phyloP scores from a whole-genome alignment of 2,888 invertebrate genomes.

The Hirudinaria manillensis region DNA sequence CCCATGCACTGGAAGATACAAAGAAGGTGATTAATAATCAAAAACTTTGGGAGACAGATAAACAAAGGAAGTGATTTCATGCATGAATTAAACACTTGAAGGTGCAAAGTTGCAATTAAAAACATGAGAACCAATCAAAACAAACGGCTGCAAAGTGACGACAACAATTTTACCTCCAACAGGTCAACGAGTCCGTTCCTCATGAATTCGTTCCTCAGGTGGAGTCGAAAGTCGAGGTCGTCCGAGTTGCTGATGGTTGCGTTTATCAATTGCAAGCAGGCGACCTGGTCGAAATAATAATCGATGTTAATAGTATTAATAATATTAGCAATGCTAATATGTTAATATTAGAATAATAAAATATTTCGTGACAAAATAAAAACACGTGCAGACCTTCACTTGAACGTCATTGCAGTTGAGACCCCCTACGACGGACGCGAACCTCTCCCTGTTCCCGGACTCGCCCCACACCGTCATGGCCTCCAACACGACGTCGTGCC shows the following conservation, averaged over 20 bases:
- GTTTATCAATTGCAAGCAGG: conserved; percentile 87
- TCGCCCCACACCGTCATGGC: conserved; percentile 83
- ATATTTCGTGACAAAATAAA: too few relatives aligned
- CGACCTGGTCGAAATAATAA: conserved; percentile 61
- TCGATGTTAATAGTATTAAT: too few relatives aligned
- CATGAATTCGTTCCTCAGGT: conserved; percentile 90
- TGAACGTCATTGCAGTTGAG: conserved; percentile 53
- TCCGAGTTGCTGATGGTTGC: conserved; percentile 77
- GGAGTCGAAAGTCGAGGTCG: conserved; percentile 85
- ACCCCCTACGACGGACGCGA: conserved; percentile 76
- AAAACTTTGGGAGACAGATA: too few relatives aligned
- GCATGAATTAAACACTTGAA: too few relatives aligned
- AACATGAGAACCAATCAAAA: too few relatives aligned
- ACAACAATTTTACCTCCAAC: conserved; percentile 61
- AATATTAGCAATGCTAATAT: background rate
- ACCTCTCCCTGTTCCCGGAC: conserved; percentile 62
- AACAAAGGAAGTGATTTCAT: too few relatives aligned
- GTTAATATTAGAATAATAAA: too few relatives aligned
- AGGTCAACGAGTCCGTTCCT: conserved; percentile 81
- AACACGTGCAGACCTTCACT: conserved; percentile 45
- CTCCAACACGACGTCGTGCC: conserved; percentile 78
- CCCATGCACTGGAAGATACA: too few relatives aligned
- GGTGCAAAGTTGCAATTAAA: too few relatives aligned
- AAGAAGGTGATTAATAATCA: too few relatives aligned
- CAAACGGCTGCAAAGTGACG: too few relatives aligned